phyloP scores from a whole-genome alignment of 2,113 vertebrate species.

The Orientallactaga bullata region DNA sequence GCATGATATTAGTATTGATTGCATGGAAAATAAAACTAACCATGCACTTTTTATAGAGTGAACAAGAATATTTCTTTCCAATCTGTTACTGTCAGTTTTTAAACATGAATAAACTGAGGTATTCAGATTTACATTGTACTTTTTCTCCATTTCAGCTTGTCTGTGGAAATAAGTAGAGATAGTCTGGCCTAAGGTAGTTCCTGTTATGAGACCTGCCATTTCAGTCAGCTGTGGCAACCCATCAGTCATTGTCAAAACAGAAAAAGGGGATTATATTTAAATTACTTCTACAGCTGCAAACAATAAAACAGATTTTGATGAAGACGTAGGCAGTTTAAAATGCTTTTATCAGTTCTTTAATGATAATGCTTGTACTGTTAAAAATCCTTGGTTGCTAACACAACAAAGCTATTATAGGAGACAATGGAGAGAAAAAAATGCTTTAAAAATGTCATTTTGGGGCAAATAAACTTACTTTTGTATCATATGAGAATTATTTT shows the following conservation, averaged over 20 bases:
- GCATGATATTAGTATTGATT: conserved; percentile 84
- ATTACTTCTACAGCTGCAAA: neutral
- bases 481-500: neutral
- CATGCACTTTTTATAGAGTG: conserved; percentile 72
- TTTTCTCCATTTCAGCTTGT: conserved; percentile 65
- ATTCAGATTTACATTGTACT: conserved; percentile 46
- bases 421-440: neutral
- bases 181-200: neutral
- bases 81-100: conserved; percentile 76
- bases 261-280: conserved; percentile 2
- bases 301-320: neutral
- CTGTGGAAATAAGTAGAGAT: conserved; percentile 61
- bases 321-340: neutral
- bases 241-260: neutral
- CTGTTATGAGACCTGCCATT: neutral
- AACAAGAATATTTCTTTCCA: conserved; percentile 80
- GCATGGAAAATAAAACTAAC: conserved; percentile 80
- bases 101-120: conserved; percentile 68
- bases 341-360: neutral
- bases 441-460: neutral
- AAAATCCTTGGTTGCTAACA: neutral
- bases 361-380: neutral
- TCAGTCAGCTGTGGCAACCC: neutral
- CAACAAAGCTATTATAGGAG: neutral
- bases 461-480: conserved; percentile 8